Conservation (phyloP, 2,888 invertebrate species). For the Mellilla xanthometata region DNA sequence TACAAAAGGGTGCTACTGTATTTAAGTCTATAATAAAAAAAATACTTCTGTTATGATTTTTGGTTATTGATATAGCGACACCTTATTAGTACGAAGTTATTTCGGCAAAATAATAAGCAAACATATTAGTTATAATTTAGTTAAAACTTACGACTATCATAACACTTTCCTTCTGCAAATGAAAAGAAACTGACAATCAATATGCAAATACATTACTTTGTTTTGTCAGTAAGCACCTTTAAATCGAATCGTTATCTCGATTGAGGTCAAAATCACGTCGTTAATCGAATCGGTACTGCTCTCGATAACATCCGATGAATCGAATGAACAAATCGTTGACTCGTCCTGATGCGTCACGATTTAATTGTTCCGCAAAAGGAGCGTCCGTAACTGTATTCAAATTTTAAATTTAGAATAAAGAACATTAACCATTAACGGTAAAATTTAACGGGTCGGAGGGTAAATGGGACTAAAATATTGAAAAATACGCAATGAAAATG, state of each 20-base stretch:
- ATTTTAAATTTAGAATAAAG: conserved; percentile 47
- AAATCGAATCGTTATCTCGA: conserved; percentile 14
- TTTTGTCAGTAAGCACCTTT: conserved; percentile 19
- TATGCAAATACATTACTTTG: conserved; percentile 11
- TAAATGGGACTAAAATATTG: conserved; percentile 38
- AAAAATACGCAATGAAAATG: no score
- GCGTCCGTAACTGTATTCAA: conserved; percentile 67
- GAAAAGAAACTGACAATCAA: conserved; percentile 6
- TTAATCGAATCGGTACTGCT: conserved; percentile 23
- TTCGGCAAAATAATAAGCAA: conserved; percentile 2
- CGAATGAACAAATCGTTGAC: conserved; percentile 42
- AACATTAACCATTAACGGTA: conserved; percentile 71
- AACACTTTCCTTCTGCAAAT: conserved; percentile 9
- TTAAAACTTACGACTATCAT: conserved; percentile 28
- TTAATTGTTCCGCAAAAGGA: conserved; percentile 66
- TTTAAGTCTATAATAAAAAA: no score
- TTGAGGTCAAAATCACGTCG: conserved; percentile 18
- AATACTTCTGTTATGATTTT: no score
- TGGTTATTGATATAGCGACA: no score
- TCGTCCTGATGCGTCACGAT: conserved; percentile 64
- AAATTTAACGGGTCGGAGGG: conserved; percentile 73
- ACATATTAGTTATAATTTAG: conserved; percentile 29
- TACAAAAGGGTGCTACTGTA: no score
- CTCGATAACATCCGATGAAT: conserved; percentile 39
- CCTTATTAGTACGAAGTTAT: no score